A percentile compares a stretch with the other conserved stretches of the same genome.
Conservation (phyloP, 23 tunicate species). For the Botrylloides violaceus region DNA sequence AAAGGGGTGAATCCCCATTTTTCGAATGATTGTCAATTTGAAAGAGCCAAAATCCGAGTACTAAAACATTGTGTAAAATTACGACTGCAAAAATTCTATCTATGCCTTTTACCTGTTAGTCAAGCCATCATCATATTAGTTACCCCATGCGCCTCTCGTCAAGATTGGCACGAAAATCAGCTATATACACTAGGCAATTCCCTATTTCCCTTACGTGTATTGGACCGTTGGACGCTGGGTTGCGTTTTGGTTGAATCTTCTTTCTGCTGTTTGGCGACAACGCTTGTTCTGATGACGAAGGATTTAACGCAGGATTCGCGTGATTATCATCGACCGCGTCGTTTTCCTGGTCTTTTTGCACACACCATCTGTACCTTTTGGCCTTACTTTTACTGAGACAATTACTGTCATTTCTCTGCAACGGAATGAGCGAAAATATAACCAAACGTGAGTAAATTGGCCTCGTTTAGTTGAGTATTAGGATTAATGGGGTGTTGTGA, state of each 20-base stretch:
- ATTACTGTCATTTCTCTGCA: slow-evolving; percentile 80
- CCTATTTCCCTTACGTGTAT: background rate
- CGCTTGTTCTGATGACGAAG: background rate
- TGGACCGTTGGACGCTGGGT: background rate
- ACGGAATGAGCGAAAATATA: background rate
- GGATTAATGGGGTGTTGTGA: background rate
- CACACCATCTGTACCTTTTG: slow-evolving; percentile 89
- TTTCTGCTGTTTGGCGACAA: background rate
- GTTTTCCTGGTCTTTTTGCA: slow-evolving; percentile 21
- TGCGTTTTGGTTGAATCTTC: background rate
- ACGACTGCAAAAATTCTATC: no score
- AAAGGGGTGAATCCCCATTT: no score
- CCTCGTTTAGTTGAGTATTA: background rate
- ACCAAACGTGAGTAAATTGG: background rate
- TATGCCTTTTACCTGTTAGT: no score
- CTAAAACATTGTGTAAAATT: no score
- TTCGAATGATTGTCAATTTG: no score
- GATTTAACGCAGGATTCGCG: background rate
- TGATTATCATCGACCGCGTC: background rate
- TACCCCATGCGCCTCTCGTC: no score
- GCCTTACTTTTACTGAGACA: slow-evolving; percentile 96
- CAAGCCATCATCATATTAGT: no score
- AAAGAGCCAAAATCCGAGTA: no score
- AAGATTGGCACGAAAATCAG: no score
- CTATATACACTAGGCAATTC: no score